Evolutionary conservation across 1,140 invertebrate genomes (phyloP).

Genomic region (Diploscapter pachys): DNA sequence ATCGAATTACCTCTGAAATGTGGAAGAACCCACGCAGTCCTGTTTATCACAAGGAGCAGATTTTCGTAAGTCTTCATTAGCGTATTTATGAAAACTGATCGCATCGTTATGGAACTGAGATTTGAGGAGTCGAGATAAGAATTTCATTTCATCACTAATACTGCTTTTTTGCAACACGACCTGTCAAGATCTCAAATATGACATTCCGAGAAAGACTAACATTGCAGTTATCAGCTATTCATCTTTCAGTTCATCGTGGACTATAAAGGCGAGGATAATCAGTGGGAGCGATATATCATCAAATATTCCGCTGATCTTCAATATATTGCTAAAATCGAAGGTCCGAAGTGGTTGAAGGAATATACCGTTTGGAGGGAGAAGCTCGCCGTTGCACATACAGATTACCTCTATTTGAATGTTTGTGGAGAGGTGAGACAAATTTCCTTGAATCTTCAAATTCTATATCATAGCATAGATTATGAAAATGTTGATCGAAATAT

Average conservation of each 20-base stretch:
- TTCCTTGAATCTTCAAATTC: neutral
- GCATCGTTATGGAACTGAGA: neutral
- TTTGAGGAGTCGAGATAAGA: neutral
- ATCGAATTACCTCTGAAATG: constrained; percentile 1
- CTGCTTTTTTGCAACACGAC: constrained; percentile 9
- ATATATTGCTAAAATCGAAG: constrained; percentile 33
- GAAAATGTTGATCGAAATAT: neutral
- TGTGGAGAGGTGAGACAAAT: constrained; percentile 21
- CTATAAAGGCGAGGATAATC: neutral
- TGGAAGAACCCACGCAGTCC: constrained; percentile 23
- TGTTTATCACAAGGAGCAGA: constrained; percentile 34
- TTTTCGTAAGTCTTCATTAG: constrained; percentile 22
- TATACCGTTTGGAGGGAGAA: constrained; percentile 26
- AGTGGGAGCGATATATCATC: constrained; percentile 24
- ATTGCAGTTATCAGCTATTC: neutral
- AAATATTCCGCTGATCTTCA: constrained; percentile 23
- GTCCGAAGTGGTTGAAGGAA: constrained; percentile 33
- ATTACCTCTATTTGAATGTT: constrained; percentile 31
- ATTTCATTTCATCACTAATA: neutral
- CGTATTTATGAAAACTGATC: constrained; percentile 15
- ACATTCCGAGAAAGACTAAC: neutral
- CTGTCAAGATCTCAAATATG: constrained; percentile 14
- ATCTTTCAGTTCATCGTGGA: constrained; percentile 24
- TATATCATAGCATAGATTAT: neutral
- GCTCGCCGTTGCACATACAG: constrained; percentile 27